Evolutionary conservation across 2,797 vertebrate species (phyloP).

Genomic region (Platalea minor): DNA sequence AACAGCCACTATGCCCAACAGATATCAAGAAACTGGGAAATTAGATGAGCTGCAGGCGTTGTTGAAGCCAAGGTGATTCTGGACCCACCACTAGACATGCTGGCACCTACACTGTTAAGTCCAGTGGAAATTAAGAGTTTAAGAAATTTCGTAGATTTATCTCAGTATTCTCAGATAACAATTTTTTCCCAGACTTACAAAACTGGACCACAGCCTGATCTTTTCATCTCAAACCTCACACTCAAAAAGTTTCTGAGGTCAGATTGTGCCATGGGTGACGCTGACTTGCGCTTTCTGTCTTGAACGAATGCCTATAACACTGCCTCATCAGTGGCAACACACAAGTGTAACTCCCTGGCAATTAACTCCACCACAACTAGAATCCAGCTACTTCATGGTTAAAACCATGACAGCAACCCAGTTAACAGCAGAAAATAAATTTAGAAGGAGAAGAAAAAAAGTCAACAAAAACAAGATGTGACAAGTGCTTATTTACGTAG

Average conservation of each 20-base stretch:
- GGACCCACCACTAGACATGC: not conserved
- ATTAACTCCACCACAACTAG: not conserved
- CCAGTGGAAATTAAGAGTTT: not conserved
- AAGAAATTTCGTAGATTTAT: not conserved
- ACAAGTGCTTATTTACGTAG: constrained; percentile 54
- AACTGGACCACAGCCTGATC: not conserved
- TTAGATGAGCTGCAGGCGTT: not conserved
- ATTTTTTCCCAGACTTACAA: not conserved
- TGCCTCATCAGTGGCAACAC: not conserved
- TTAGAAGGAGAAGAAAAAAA: not conserved
- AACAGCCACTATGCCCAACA: not conserved
- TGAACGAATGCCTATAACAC: not conserved
- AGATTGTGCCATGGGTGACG: not conserved
- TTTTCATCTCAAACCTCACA: not conserved
- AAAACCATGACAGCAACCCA: not conserved
- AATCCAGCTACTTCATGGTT: not conserved
- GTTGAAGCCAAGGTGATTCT: not conserved
- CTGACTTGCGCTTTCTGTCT: not conserved
- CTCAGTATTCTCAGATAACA: not conserved
- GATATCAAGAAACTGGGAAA: not conserved
- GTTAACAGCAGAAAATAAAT: not conserved
- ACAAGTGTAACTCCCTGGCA: not conserved
- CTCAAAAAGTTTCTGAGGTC: not conserved
- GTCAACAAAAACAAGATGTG: constrained; percentile 42
- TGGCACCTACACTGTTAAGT: not conserved